Evolutionary conservation across 2,113 vertebrate species (phyloP).

Genomic region (Xenopus borealis): DNA sequence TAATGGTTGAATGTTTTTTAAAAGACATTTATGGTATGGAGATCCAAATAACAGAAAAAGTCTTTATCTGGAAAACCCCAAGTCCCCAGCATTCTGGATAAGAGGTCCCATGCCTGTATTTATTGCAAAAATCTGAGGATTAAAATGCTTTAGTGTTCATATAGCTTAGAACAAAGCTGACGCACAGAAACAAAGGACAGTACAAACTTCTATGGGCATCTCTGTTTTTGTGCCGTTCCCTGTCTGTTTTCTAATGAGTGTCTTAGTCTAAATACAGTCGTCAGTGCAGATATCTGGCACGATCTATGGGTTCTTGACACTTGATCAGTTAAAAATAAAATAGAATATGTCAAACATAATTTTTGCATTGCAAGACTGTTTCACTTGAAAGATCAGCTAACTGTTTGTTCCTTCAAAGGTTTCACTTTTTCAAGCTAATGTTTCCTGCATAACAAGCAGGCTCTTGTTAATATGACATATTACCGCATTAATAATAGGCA

Average conservation of each 20-base stretch:
- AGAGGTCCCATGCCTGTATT: no score
- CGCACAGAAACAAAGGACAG: not conserved
- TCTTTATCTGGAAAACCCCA: no score
- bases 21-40: no score
- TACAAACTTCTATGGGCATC: not conserved
- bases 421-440: conserved; percentile 24
- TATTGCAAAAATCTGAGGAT: not conserved
- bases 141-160: conserved; percentile 1
- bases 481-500: conserved; percentile 28
- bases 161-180: not conserved
- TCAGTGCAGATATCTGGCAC: conserved; percentile 14
- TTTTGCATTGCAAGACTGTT: conserved; percentile 22
- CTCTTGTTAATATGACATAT: conserved; percentile 39
- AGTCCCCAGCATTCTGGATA: no score
- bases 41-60: no score
- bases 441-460: conserved; percentile 34
- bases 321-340: conserved; percentile 13
- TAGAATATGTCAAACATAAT: conserved; percentile 32
- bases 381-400: conserved; percentile 21
- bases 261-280: conserved; percentile 20
- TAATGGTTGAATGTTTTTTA: no score
- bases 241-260: conserved; percentile 26
- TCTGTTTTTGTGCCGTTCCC: not conserved
- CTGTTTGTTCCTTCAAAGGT: conserved; percentile 21
- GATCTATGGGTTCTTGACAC: conserved; percentile 1